These are phyloP conservation scores for Trididemnum clinides DNA, from an alignment of 23 tunicate species.

Conservation along the genomic window DNA sequence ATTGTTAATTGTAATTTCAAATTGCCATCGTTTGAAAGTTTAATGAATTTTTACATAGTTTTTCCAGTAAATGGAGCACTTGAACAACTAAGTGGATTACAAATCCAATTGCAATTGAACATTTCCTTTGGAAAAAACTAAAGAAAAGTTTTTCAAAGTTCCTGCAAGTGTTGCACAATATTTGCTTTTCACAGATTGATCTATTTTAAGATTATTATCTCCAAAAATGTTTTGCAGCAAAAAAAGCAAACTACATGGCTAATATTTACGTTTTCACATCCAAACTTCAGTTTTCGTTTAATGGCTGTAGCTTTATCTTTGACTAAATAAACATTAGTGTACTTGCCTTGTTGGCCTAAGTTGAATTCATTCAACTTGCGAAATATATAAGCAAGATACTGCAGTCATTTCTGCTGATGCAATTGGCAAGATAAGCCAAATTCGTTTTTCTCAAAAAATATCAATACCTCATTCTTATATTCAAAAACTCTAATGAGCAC, in stretches of 20 bases:
- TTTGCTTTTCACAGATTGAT: background rate
- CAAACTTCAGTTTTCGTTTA: too few species aligned
- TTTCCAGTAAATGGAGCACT: background rate
- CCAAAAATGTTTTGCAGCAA: background rate
- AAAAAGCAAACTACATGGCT: background rate
- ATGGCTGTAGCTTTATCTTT: background rate
- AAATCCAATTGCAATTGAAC: background rate
- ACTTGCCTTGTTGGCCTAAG: too few species aligned
- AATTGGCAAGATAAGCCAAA: background rate
- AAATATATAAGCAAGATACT: background rate
- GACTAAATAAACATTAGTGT: too few species aligned
- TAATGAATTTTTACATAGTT: background rate
- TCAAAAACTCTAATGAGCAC: background rate
- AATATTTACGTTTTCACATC: background rate
- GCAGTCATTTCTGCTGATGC: background rate
- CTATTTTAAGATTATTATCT: background rate
- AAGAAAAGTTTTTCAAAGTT: too few species aligned
- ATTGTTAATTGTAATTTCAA: background rate
- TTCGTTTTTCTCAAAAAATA: background rate
- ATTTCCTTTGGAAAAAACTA: too few species aligned
- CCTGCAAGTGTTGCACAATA: background rate
- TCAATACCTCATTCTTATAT: background rate
- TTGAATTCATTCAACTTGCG: too few species aligned
- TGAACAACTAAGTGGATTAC: background rate
- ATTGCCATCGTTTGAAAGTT: slow-evolving; percentile 10